Evolutionary conservation across 1,140 invertebrate species (phyloP).

Genomic region (Trissolcus basalis): DNA sequence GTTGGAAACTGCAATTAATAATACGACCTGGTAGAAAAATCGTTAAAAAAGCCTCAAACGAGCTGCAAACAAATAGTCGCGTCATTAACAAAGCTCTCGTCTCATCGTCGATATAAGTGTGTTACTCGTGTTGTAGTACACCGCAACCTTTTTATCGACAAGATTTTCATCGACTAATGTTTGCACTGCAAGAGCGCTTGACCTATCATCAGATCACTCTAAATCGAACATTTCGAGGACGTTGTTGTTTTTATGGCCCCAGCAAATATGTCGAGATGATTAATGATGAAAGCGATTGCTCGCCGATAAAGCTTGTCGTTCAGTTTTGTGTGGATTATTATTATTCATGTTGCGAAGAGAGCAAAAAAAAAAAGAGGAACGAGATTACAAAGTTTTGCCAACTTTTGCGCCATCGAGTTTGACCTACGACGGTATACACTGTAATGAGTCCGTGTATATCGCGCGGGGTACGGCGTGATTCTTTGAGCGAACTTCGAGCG

Average conservation of each 20-base stretch:
- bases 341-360: constrained; percentile 41
- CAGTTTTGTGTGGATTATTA: constrained; percentile 18
- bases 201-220: constrained; percentile 18
- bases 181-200: constrained; percentile 31
- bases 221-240: constrained; percentile 25
- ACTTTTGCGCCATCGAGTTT: constrained; percentile 23
- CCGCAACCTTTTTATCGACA: constrained; percentile 11
- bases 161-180: constrained; percentile 27
- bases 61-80: constrained; percentile 2
- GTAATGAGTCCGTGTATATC: constrained; percentile 25
- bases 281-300: constrained; percentile 28
- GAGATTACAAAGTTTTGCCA: constrained; percentile 36
- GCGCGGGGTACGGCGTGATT: constrained; percentile 2
- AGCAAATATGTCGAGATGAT: constrained; percentile 22
- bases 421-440: constrained; percentile 8
- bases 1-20: no score
- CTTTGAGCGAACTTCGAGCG: constrained; percentile 23
- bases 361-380: not conserved
- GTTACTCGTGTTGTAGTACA: constrained; percentile 4
- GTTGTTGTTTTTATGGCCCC: constrained; percentile 15
- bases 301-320: constrained; percentile 15
- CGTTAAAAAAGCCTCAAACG: not conserved
- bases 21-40: not conserved
- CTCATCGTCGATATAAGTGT: constrained; percentile 14
- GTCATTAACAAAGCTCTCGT: constrained; percentile 1